Base-by-base conservation (phyloP, 2,113 vertebrate species). In the Pluvianellus socialis region DNA sequence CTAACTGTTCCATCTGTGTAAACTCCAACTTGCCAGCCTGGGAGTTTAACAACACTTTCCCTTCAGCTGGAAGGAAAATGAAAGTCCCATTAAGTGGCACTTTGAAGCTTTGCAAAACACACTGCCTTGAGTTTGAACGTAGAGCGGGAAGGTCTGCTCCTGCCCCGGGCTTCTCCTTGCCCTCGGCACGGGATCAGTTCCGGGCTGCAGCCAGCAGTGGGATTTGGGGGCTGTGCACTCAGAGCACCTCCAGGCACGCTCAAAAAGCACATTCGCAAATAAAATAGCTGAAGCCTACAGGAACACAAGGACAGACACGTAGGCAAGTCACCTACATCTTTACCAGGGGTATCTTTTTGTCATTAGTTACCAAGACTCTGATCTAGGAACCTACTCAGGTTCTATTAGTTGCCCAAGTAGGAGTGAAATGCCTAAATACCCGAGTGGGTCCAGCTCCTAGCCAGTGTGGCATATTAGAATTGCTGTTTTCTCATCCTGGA, bases 1-100 rank as follows among this genome's bases (percentile, higher is more conserved):
- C 98, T 98, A 98, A 98, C 98, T 98, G 97, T 98, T 98, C 98
- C 98, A 98, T 98, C 98, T 98, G 98, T 98, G 97, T 98, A 98
- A 98, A 98, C 98, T 98, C 96, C 42, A 4, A 75, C 94, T 87
- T 97, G 98, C 98, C 98, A 98, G 88, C 94, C 84, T 77, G 96
- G 96, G 96, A 90, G 94, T 96, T 96, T 79, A 97, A 97, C 96
- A 97, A 97, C 92, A 94, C 97, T 98, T 96, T 98, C 97, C 96
- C 98, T 98, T 97, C 95, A 96, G 96, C 95, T 92, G 94, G 88
- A 89, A 96, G 83, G 92, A 95, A 96, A 96, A 76, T 62, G 63
- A 95, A 98, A 96, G 97, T 91, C 94, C 97, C 83, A 38, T 97
- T 98, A 98, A 97, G 97, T 97, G 97, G 96, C 83, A 95, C 97